Conservation (phyloP, 2,113 vertebrate genomes). For the Lycaon pictus region DNA sequence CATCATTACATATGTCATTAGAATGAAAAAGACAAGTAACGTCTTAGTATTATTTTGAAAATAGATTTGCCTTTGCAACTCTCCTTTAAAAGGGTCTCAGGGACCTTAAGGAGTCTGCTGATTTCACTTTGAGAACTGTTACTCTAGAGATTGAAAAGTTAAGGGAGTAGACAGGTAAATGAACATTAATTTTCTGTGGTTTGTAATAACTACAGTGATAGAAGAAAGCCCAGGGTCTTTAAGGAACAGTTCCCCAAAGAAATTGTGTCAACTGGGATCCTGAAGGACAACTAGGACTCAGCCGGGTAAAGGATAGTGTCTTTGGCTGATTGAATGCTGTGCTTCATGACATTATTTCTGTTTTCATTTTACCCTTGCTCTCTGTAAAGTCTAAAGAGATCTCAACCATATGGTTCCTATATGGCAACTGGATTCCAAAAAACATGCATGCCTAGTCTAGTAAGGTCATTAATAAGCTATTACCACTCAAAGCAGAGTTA, state of each 20-base stretch:
- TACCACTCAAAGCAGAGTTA: slow-evolving; percentile 36
- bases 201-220: not conserved
- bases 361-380: slow-evolving; percentile 17
- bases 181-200: not conserved
- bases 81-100: not conserved
- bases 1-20: not conserved
- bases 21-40: slow-evolving; percentile 31
- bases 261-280: not conserved
- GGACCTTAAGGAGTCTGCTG: not conserved
- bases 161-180: not conserved
- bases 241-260: not conserved
- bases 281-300: not conserved
- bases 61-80: slow-evolving; percentile 51
- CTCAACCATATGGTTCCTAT: slow-evolving; percentile 63
- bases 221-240: not conserved
- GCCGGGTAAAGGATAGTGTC: not conserved
- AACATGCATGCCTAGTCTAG: not conserved
- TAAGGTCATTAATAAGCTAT: slow-evolving; percentile 63
- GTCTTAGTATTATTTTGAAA: slow-evolving; percentile 48
- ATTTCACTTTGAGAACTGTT: not conserved
- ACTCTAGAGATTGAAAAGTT: slow-evolving; percentile 1
- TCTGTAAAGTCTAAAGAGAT: slow-evolving; percentile 60
- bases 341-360: slow-evolving; percentile 34
- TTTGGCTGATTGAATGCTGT: not conserved
- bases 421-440: slow-evolving; percentile 60